These are phyloP conservation scores for Drosophila miranda DNA, from an alignment of 1,140 invertebrate species.

Conservation along the genomic window DNA sequence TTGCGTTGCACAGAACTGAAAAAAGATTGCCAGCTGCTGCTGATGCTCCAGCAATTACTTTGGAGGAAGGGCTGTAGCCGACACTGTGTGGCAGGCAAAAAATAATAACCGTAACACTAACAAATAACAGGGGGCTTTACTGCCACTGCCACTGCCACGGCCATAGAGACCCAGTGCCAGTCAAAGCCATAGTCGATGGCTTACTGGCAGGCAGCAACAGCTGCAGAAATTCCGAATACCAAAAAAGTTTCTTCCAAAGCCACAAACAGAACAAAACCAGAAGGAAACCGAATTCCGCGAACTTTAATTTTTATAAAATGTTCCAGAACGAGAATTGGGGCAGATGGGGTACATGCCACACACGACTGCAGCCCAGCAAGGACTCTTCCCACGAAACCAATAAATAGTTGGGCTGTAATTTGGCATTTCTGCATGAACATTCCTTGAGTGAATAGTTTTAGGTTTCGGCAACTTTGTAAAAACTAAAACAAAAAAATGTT, in stretches of 20 bases:
- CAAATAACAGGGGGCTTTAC: conserved; percentile 24
- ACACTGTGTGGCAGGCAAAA: conserved; percentile 10
- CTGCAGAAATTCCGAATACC: conserved; percentile 49
- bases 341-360: no score
- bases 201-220: conserved; percentile 29
- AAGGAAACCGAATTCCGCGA: conserved; percentile 8
- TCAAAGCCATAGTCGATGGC: not conserved
- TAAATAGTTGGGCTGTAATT: no score
- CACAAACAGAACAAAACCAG: conserved; percentile 39
- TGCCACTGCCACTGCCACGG: conserved; percentile 1
- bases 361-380: no score
- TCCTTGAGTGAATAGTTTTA: no score
- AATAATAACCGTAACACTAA: conserved; percentile 57
- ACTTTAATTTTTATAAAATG: not conserved
- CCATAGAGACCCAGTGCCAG: no score
- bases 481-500: no score
- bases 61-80: conserved; percentile 10
- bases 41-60: not conserved
- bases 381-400: no score
- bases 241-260: conserved; percentile 46
- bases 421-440: no score
- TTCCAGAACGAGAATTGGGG: no score
- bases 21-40: conserved; percentile 31
- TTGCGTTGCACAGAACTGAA: conserved; percentile 9
- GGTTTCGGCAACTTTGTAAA: no score